Evolutionary conservation across 1,140 invertebrate species (phyloP).

Genomic region (Homalodisca vitripennis): DNA sequence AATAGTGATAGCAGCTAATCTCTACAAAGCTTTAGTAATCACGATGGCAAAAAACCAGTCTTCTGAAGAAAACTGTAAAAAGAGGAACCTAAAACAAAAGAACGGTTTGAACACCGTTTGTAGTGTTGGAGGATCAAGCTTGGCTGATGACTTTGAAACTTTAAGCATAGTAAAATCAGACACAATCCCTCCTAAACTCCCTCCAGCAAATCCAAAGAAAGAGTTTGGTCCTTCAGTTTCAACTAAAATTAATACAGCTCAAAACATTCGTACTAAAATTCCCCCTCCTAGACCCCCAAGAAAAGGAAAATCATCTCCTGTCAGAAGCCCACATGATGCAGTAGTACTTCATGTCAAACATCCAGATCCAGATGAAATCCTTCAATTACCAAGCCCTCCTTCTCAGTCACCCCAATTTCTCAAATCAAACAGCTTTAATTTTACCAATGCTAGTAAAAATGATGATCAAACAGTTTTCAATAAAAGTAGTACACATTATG

Average conservation of each 20-base stretch:
- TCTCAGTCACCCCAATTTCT: slow-evolving; percentile 6
- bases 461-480: neutral
- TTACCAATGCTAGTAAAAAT: slow-evolving; percentile 1
- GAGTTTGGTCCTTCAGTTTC: neutral
- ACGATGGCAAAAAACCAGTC: slow-evolving; percentile 62
- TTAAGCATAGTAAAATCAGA: slow-evolving; percentile 11
- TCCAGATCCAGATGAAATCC: slow-evolving; percentile 19
- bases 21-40: slow-evolving; percentile 81
- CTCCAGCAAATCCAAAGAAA: slow-evolving; percentile 4
- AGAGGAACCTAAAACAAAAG: slow-evolving; percentile 52
- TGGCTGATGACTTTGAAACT: slow-evolving; percentile 17
- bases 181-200: neutral
- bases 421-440: slow-evolving; percentile 20
- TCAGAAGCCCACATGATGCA: neutral
- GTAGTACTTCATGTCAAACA: neutral
- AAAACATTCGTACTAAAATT: slow-evolving; percentile 6
- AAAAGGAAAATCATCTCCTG: slow-evolving; percentile 14
- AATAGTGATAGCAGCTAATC: slow-evolving; percentile 83
- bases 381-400: slow-evolving; percentile 1
- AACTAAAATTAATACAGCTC: neutral
- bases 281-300: slow-evolving; percentile 14
- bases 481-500: neutral
- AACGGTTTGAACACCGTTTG: slow-evolving; percentile 3
- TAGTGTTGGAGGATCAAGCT: slow-evolving; percentile 30
- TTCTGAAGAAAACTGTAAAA: slow-evolving; percentile 48